A percentile compares a stretch with the other conserved stretches of the same genome.
Conservation (phyloP, 2,888 invertebrate genomes). For the Nephrotoma appendiculata region DNA sequence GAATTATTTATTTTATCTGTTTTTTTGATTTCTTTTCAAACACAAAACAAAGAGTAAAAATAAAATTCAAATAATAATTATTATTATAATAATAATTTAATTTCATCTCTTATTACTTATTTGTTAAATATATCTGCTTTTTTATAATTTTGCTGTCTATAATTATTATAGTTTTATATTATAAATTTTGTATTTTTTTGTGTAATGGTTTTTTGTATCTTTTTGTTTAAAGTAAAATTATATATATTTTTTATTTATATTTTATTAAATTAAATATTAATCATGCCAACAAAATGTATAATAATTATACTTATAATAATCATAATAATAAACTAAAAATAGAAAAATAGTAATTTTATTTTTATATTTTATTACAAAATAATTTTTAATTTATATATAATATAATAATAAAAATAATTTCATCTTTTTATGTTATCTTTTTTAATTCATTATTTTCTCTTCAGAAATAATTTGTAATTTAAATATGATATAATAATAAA, state of each 20-base stretch:
- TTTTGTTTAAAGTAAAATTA: neutral
- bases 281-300: neutral
- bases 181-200: neutral
- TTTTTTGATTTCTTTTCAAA: neutral
- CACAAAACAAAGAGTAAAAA: neutral
- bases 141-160: neutral
- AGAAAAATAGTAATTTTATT: neutral
- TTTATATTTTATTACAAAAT: neutral
- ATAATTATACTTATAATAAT: neutral
- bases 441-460: neutral
- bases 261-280: neutral
- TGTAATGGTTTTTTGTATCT: neutral
- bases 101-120: neutral
- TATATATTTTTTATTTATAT: neutral
- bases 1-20: neutral
- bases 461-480: neutral
- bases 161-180: neutral
- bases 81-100: neutral
- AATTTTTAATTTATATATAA: neutral
- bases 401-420: neutral
- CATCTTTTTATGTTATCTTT: neutral
- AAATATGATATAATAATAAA: neutral
- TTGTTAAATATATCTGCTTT: neutral
- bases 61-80: neutral
- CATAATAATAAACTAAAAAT: neutral